Evolutionary conservation across 2,888 invertebrate species (phyloP).

Genomic region (Erebia ligea): DNA sequence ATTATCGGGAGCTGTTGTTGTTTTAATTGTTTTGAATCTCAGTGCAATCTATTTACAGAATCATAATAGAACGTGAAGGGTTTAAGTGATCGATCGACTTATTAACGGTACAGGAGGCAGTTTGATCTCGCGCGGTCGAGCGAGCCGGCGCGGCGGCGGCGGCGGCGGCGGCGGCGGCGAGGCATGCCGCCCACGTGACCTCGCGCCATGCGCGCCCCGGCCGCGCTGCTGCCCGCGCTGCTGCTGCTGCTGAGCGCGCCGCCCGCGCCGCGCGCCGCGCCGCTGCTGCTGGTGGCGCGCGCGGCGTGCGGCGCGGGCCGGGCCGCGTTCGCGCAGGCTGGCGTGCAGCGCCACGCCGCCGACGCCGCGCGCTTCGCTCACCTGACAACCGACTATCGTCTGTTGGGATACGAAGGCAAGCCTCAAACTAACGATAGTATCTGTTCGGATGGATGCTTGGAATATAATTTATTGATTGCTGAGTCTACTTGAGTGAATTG

Average conservation of each 20-base stretch:
- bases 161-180: too few relatives aligned
- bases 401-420: slow-evolving; percentile 52
- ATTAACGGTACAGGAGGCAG: neutral
- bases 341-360: slow-evolving; percentile 34
- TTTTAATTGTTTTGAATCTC: neutral
- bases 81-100: neutral
- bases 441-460: too few relatives aligned
- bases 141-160: neutral
- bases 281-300: slow-evolving; percentile 60
- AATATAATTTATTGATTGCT: too few relatives aligned
- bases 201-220: slow-evolving; percentile 3
- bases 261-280: slow-evolving; percentile 52
- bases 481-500: too few relatives aligned
- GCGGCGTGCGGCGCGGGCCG: slow-evolving; percentile 48
- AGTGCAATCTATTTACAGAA: neutral
- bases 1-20: too few relatives aligned
- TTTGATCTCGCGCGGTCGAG: neutral
- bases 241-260: slow-evolving; percentile 33
- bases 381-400: slow-evolving; percentile 40
- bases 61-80: neutral
- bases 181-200: neutral
- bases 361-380: slow-evolving; percentile 29
- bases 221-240: neutral
- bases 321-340: slow-evolving; percentile 41
- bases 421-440: neutral